Base-by-base conservation (phyloP, 2,888 invertebrate genomes). In the Cryptus viduatorius region DNA sequence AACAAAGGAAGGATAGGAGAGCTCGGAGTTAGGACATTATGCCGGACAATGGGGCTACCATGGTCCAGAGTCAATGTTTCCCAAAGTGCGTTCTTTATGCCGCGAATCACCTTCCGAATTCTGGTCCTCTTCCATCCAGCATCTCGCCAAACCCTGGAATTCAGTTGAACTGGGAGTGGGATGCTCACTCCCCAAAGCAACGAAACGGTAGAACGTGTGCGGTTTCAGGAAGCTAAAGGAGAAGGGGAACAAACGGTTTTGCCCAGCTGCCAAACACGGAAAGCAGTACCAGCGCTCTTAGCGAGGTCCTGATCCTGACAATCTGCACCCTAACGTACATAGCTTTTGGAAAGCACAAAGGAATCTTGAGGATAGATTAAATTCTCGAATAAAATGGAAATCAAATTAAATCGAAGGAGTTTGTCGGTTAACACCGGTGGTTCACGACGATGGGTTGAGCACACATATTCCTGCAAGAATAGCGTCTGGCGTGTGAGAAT, bases 71-170 rank as follows among this genome's bases (percentile, higher is more conserved):
- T 46, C 68, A 78, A 78, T 78, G 77, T 78, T 68, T 78, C 56
- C 77, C 59, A 46, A 59, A 78, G 59, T 68, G 59, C 77, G 77
- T 78, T 78, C 77, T 78, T 78, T 69, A 68, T 78, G 77, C 59
- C 44, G 19, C 67, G 50, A 37, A 68, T 59, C 68, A 37, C 24
- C 68, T 78, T 68, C 56, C 31, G 46, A 69, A 68, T 68, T 68
- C 77, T 42, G 24, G 12, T 42, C 56, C 24, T 14, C 42, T 64
- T 2, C 44, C 4, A 12, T 37, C 19, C 44, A 46, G 56, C n/a
- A 29, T 31, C 72, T 19, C 42, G 42, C 8, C n/a, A 59, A 53
- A 72, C 42, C 46, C 46, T 44, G 68, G 56, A 78, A 69, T 68
- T 44, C 64, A 8, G 64, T 19, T 37, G 7, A 64, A 75, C 48